Conservation (phyloP, 2,888 invertebrate genomes). For the Andrena bucephala region DNA sequence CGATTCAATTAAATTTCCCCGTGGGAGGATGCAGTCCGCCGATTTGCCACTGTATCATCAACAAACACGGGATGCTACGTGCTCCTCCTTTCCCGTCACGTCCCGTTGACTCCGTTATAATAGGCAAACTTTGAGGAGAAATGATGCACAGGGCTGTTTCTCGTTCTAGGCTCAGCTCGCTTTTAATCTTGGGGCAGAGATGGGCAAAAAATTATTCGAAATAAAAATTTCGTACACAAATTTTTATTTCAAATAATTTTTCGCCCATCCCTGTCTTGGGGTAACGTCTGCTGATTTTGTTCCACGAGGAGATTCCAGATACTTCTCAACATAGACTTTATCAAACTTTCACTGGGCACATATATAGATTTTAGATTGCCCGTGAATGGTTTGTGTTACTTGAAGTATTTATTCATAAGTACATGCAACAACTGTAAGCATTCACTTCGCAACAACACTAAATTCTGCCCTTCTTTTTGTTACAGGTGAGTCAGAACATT, state of each 20-base stretch:
- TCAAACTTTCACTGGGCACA: not conserved
- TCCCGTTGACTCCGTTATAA: constrained; percentile 54
- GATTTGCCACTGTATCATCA: constrained; percentile 51
- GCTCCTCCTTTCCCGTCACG: constrained; percentile 48
- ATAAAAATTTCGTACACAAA: too few relatives aligned
- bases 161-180: constrained; percentile 1
- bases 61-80: constrained; percentile 33
- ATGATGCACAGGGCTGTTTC: not conserved
- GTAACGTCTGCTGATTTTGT: not conserved
- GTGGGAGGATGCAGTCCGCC: constrained; percentile 44
- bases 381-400: not conserved
- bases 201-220: too few relatives aligned
- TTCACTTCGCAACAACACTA: not conserved
- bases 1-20: constrained; percentile 69
- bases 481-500: constrained; percentile 64
- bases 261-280: not conserved
- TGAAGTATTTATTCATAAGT: not conserved
- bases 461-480: constrained; percentile 39
- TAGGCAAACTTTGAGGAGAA: constrained; percentile 31
- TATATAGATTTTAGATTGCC: too few relatives aligned
- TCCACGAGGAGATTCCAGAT: not conserved
- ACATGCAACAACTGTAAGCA: not conserved
- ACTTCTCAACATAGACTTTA: not conserved
- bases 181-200: not conserved
- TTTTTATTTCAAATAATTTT: too few relatives aligned